Percentiles rank a stretch among this genome's conserved stretches.
Evolutionary conservation across 2,888 invertebrate genomes (phyloP).

Genomic region (Aporophyla nigra): DNA sequence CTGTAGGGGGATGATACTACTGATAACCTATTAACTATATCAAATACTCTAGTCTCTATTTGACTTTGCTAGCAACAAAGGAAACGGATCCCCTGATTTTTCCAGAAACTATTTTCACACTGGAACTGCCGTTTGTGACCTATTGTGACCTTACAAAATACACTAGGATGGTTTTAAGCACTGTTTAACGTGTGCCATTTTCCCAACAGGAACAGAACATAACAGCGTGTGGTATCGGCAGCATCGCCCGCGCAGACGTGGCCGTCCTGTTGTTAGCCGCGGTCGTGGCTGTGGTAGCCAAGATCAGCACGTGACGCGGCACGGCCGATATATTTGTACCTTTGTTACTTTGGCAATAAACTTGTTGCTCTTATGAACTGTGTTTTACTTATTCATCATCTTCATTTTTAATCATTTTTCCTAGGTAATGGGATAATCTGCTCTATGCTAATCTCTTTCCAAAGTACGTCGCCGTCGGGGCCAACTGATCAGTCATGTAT

Average conservation of each 20-base stretch:
- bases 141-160: neutral
- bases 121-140: neutral
- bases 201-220: slow-evolving; percentile 83
- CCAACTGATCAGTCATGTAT: neutral
- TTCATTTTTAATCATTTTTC: too few species aligned
- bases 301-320: slow-evolving; percentile 49
- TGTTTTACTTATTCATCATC: slow-evolving; percentile 25
- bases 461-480: too few species aligned
- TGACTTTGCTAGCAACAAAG: neutral
- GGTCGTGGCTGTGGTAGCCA: slow-evolving; percentile 61
- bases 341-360: slow-evolving; percentile 88
- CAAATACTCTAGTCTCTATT: neutral
- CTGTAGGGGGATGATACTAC: too few species aligned
- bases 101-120: neutral
- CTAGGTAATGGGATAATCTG: neutral
- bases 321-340: slow-evolving; percentile 80
- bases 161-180: neutral
- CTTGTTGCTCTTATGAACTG: slow-evolving; percentile 78
- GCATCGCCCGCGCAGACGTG: slow-evolving; percentile 71
- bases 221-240: slow-evolving; percentile 83
- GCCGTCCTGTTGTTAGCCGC: slow-evolving; percentile 69
- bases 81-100: neutral
- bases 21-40: neutral
- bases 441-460: too few species aligned
- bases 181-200: neutral